Evolutionary conservation across 1,140 invertebrate genomes (phyloP).

Genomic region (Philaenus spumarius): DNA sequence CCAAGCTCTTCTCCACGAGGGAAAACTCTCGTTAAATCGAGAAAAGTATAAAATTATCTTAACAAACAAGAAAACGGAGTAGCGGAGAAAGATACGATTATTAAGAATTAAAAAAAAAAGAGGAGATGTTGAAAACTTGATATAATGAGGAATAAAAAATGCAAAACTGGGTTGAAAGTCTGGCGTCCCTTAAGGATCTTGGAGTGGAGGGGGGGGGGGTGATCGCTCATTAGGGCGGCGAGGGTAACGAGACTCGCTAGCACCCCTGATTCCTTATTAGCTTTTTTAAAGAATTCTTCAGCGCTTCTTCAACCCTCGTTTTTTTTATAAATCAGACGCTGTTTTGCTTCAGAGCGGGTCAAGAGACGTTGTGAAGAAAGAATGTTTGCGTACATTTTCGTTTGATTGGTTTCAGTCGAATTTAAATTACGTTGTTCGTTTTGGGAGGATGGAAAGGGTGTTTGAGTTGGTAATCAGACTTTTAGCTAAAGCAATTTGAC

Average conservation of each 20-base stretch:
- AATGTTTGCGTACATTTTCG: no score
- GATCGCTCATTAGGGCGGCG: conserved; percentile 3
- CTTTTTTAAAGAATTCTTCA: not conserved
- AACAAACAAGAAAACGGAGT: conserved; percentile 7
- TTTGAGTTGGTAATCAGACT: no score
- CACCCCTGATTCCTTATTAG: conserved; percentile 10
- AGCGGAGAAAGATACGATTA: conserved; percentile 15
- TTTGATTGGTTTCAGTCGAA: no score
- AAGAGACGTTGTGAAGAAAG: no score
- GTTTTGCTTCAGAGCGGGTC: no score
- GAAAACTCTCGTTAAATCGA: conserved; percentile 4
- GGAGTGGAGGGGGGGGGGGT: not conserved
- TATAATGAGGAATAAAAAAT: conserved; percentile 17
- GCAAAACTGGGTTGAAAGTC: conserved; percentile 6
- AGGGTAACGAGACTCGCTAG: not conserved
- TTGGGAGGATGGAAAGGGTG: no score
- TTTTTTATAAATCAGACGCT: no score
- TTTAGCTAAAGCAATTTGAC: no score
- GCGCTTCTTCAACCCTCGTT: no score
- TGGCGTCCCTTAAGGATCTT: not conserved
- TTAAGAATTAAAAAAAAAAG: conserved; percentile 15
- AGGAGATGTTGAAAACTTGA: not conserved
- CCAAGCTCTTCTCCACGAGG: not conserved
- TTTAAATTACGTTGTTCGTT: no score
- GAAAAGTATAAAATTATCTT: conserved; percentile 16